These are phyloP conservation scores for Temnothorax unifasciatus DNA, from an alignment of 2,888 invertebrate species.

Conservation along the genomic window DNA sequence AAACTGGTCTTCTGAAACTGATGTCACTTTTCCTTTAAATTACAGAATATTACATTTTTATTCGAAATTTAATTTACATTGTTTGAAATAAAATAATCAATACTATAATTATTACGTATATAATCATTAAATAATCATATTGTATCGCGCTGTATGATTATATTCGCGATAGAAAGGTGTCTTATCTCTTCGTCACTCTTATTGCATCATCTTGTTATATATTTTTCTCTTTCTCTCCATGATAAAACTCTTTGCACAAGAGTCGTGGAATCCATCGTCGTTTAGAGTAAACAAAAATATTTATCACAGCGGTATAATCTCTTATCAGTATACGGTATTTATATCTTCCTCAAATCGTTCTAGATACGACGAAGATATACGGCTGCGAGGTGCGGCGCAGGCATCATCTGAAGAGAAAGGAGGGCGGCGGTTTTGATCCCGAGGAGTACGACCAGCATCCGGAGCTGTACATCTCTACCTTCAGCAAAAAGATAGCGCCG, in stretches of 20 bases:
- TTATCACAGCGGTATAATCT: not conserved
- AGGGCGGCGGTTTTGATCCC: slow-evolving; percentile 96
- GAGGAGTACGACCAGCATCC: slow-evolving; percentile 97
- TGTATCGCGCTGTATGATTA: not conserved
- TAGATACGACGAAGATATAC: slow-evolving; percentile 97
- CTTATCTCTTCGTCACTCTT: not conserved
- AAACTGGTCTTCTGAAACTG: not conserved
- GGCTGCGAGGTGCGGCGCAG: slow-evolving; percentile 97
- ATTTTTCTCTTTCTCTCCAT: not conserved
- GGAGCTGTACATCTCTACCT: slow-evolving; percentile 97
- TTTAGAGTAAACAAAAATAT: slow-evolving; percentile 19
- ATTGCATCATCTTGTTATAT: not conserved
- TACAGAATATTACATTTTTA: not conserved
- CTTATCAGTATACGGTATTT: slow-evolving; percentile 9
- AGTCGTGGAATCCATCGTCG: not conserved
- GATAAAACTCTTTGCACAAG: slow-evolving; percentile 13
- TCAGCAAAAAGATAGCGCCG: slow-evolving; percentile 98
- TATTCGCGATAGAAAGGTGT: not conserved
- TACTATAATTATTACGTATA: not conserved
- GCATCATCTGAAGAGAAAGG: slow-evolving; percentile 97
- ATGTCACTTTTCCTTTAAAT: not conserved
- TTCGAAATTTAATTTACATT: not conserved
- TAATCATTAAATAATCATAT: not conserved
- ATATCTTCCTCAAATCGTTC: slow-evolving; percentile 63
- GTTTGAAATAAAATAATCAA: not conserved